phyloP scores from a whole-genome alignment of 2,797 vertebrate genomes.

The Coendou prehensilis region DNA sequence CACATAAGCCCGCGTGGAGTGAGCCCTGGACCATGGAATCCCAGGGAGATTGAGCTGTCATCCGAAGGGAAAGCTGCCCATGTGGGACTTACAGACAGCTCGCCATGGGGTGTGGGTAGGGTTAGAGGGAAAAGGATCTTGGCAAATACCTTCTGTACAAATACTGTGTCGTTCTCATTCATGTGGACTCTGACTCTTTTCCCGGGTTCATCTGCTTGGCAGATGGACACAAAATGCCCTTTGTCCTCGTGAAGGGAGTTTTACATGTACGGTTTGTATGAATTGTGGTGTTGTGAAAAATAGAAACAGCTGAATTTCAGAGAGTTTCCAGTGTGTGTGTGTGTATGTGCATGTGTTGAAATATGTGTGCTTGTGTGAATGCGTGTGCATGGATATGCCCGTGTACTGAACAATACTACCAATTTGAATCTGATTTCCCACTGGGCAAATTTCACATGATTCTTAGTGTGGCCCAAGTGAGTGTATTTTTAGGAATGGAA shows the following conservation, averaged over 20 bases:
- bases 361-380: not conserved
- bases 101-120: not conserved
- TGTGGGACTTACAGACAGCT: conserved; percentile 7
- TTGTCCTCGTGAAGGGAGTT: conserved; percentile 11
- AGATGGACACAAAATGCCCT: not conserved
- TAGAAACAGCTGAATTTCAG: not conserved
- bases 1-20: not conserved
- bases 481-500: conserved; percentile 77
- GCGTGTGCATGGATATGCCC: fast-evolving
- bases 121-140: conserved; percentile 12
- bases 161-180: not conserved
- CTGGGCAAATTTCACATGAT: conserved; percentile 12
- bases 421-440: conserved; percentile 40
- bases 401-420: not conserved
- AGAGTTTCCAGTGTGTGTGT: not conserved
- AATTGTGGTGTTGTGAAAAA: not conserved
- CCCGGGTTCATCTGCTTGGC: conserved; percentile 50
- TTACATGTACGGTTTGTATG: not conserved
- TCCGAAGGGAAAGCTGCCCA: not conserved
- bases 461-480: not conserved
- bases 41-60: conserved; percentile 56
- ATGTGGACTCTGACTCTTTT: not conserved
- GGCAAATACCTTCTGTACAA: conserved; percentile 64
- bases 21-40: not conserved
- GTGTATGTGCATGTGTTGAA: not conserved